Conservation (phyloP, 2,797 vertebrate species). For the Rhincodon typus region DNA sequence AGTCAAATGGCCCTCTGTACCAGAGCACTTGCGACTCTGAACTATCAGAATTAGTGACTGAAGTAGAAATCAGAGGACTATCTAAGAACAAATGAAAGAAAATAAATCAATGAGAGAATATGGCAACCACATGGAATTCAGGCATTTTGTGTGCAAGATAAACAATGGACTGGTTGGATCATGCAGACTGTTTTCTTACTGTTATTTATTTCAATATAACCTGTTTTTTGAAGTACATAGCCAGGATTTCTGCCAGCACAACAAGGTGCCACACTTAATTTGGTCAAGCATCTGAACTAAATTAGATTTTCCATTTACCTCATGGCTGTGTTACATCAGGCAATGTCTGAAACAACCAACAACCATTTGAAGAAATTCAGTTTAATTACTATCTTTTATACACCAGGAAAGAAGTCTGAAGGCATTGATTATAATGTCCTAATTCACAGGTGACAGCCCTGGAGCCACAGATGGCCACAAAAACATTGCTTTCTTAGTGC, state of each 20-base stretch:
- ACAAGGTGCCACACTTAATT: too few relatives aligned
- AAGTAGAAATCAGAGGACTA: too few relatives aligned
- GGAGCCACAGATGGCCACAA: neutral
- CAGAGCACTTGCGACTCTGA: too few relatives aligned
- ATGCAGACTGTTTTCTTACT: neutral
- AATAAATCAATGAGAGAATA: neutral
- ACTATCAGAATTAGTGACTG: too few relatives aligned
- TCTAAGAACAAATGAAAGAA: too few relatives aligned
- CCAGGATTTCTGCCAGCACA: neutral
- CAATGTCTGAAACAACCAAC: conserved; percentile 6
- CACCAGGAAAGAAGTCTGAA: neutral
- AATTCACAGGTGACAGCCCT: neutral
- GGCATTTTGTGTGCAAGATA: neutral
- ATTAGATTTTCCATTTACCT: neutral
- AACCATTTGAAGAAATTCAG: neutral
- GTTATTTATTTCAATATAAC: neutral
- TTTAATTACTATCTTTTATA: neutral
- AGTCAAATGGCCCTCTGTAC: too few relatives aligned
- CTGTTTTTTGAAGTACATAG: neutral
- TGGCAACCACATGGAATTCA: neutral
- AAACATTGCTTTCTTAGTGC: neutral
- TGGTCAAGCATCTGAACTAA: neutral
- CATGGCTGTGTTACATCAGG: neutral
- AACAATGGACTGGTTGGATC: neutral
- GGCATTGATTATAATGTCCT: neutral